These are phyloP conservation scores for Xenopus tropicalis DNA, from an alignment of 2,113 vertebrate genomes.

Conservation along the genomic window UCB_Xtro_10.0 CM004446.2:11398001-11398500, in stretches of 20 bases:
- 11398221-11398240: slow-evolving; percentile 31
- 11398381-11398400: too few relatives aligned
- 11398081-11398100: slow-evolving; percentile 94
- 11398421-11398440: too few relatives aligned
- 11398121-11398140: slow-evolving; percentile 99
- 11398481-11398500: too few relatives aligned
- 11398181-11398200: slow-evolving; percentile 90
- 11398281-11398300: too few relatives aligned
- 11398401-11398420: too few relatives aligned
- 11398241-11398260: background rate
- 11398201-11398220: slow-evolving; percentile 82
- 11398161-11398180: slow-evolving; percentile 99
- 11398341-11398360: too few relatives aligned
- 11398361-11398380: too few relatives aligned
- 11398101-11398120: slow-evolving; percentile 98
- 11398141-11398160: slow-evolving; percentile 99
- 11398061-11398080: slow-evolving; percentile 93
- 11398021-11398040: slow-evolving; percentile 84
- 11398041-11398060: slow-evolving; percentile 97
- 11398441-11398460: too few relatives aligned
- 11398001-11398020: slow-evolving; percentile 98
- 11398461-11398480: too few relatives aligned
- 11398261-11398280: too few relatives aligned
- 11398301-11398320: too few relatives aligned
- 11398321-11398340: too few relatives aligned